phyloP scores from a whole-genome alignment of 2,888 invertebrate species.

The Steinernema hermaphroditum region DNA sequence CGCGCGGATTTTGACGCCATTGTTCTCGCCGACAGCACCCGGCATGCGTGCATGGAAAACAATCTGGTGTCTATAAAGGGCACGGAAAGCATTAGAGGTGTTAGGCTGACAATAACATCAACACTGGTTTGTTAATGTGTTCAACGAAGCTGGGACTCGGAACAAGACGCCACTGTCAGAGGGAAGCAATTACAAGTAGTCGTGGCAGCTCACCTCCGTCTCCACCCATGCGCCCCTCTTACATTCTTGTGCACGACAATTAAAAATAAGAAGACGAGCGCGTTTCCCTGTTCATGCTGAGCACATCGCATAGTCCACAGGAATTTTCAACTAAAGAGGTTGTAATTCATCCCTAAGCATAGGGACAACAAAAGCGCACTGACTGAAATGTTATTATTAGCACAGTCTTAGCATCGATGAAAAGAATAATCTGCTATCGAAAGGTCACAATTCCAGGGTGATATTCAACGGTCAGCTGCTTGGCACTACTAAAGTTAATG shows the following conservation, averaged over 20 bases:
- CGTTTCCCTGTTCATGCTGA: background rate
- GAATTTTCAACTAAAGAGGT: background rate
- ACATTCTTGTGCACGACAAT: conserved; percentile 14
- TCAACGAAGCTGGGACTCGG: background rate
- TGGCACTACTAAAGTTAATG: background rate
- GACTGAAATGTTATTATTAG: no score
- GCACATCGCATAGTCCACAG: background rate
- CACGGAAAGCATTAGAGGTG: conserved; percentile 7
- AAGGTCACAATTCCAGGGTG: no score
- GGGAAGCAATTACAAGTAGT: background rate
- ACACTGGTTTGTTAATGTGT: conserved; percentile 13
- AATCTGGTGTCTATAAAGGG: conserved; percentile 2
- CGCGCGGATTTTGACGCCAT: conserved; percentile 11
- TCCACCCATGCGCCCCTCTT: background rate
- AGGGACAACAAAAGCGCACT: no score
- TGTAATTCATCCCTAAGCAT: no score
- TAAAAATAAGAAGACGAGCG: conserved; percentile 7
- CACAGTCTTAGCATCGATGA: no score
- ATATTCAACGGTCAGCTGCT: background rate
- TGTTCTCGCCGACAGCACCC: conserved; percentile 20
- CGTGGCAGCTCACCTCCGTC: background rate
- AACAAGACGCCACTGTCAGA: background rate
- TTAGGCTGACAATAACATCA: background rate
- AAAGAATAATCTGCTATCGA: no score
- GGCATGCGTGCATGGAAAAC: background rate